Evolutionary conservation across 2,797 vertebrate species (phyloP), one percentile per base, ranked within the genome.

Genomic region (Protosalanx chinensis): DNA sequence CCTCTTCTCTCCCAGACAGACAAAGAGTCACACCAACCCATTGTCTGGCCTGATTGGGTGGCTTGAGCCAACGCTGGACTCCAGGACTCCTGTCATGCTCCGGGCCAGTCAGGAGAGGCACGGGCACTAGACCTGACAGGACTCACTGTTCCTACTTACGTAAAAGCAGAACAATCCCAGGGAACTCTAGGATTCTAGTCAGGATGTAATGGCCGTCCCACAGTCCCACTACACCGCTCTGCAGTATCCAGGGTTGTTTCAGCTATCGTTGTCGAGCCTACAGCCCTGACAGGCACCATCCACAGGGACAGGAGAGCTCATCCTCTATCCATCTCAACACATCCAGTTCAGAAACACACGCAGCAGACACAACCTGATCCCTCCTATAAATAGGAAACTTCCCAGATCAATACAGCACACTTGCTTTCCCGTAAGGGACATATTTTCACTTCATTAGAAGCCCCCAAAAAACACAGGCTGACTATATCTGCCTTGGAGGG

Each of bases 381-480:
- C 23, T 5, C n/a, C 23, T 58, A 23, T 7, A 58, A 20, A 20
- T 20, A 58, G 23, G 6, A 6, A 58, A 58, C 56, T 58, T 58
- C 5, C 23, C 13, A n/a, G 29, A 29, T 49, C 64, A 27, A 65
- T 65, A 65, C 41, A 29, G 23, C 64, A 46, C 12, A 46, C 23
- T 46, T 8, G 5, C 80, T 77, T 32, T 16, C 30, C 82, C 71
- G 30, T 71, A 74, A 82, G 75, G 74, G 69, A 71, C 79, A 77
- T 65, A 71, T 75, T 74, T 53, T 68, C n/a, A 20, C 30, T 68
- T 58, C 18, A 68, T 33, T 15, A 68, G 62, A 61, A 27, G 6
- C 62, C 6, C 68, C 37, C 68, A 35, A 68, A 67, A 76, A 75
- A 23, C 18, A 33, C 61, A 35, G 5, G 41, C 29, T 46, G 41